These are phyloP conservation scores for Maniola jurtina DNA, from an alignment of 1,140 invertebrate genomes.

Conservation along the genomic window DNA sequence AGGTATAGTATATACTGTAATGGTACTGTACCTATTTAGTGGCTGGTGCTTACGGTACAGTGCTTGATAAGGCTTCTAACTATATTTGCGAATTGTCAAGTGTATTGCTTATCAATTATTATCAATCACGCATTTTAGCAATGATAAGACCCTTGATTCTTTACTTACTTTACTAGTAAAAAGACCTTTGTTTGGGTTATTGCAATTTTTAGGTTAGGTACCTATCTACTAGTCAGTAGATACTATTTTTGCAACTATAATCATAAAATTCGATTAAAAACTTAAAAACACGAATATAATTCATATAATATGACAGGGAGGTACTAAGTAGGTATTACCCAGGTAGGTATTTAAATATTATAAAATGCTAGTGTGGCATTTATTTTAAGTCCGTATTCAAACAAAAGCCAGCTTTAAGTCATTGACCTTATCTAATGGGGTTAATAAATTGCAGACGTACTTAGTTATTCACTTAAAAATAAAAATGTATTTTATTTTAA, in stretches of 20 bases:
- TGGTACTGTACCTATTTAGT: too few relatives aligned
- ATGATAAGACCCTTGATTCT: not conserved
- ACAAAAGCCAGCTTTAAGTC: not conserved
- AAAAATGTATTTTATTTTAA: too few relatives aligned
- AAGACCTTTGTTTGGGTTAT: too few relatives aligned
- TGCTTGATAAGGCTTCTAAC: not conserved
- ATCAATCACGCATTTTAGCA: not conserved
- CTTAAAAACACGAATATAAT: not conserved
- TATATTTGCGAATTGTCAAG: not conserved
- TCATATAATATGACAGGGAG: too few relatives aligned
- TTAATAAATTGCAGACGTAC: not conserved
- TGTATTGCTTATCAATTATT: not conserved
- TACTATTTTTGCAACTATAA: too few relatives aligned
- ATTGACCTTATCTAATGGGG: not conserved
- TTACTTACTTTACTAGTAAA: not conserved
- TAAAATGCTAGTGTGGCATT: not conserved
- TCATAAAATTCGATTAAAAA: not conserved
- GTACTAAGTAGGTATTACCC: too few relatives aligned
- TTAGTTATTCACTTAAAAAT: too few relatives aligned
- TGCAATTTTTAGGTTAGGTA: too few relatives aligned
- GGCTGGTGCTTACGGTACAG: not conserved
- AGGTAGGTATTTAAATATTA: too few relatives aligned
- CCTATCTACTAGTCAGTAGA: too few relatives aligned
- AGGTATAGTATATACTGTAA: too few relatives aligned
- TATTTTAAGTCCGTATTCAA: not conserved